Percentiles rank a stretch among this genome's conserved stretches.
phyloP scores from a whole-genome alignment of 1,140 invertebrate species.

The Diabrotica virgifera region DNA sequence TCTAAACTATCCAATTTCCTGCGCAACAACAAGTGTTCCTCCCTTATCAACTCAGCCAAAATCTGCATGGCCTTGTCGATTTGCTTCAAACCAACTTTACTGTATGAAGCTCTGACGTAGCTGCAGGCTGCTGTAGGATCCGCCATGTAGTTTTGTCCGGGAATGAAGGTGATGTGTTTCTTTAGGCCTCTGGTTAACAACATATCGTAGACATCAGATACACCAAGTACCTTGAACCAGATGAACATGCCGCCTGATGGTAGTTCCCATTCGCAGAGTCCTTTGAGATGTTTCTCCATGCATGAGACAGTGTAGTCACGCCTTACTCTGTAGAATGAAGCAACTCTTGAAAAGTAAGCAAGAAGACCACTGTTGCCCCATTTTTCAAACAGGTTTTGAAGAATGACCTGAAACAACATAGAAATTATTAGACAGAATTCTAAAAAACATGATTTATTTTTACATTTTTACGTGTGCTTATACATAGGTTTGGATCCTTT shows the following conservation, averaged over 20 bases:
- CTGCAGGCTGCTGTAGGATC: conserved; percentile 58
- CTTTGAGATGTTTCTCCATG: conserved; percentile 62
- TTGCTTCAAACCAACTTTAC: conserved; percentile 60
- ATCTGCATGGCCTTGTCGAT: conserved; percentile 56
- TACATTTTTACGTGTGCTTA: no score
- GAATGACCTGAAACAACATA: conserved; percentile 56
- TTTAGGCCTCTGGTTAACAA: conserved; percentile 61
- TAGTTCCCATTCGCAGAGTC: conserved; percentile 63
- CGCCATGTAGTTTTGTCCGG: conserved; percentile 66
- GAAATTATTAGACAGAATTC: neutral
- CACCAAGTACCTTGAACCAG: conserved; percentile 67
- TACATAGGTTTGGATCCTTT: no score
- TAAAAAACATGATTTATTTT: no score
- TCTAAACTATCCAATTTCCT: conserved; percentile 41
- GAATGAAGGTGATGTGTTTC: conserved; percentile 63
- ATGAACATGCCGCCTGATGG: conserved; percentile 75
- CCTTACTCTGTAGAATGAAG: conserved; percentile 62
- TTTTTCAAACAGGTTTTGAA: conserved; percentile 58
- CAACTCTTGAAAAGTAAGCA: conserved; percentile 58
- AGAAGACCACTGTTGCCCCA: conserved; percentile 63
- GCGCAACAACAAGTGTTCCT: conserved; percentile 48
- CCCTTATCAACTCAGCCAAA: conserved; percentile 50
- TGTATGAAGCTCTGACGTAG: conserved; percentile 67
- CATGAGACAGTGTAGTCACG: conserved; percentile 61
- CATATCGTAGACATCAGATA: conserved; percentile 71